Percentiles rank a stretch among this genome's conserved stretches.
Conservation (phyloP, 1,140 invertebrate genomes). For the Leptinotarsa undecemlineata region DNA sequence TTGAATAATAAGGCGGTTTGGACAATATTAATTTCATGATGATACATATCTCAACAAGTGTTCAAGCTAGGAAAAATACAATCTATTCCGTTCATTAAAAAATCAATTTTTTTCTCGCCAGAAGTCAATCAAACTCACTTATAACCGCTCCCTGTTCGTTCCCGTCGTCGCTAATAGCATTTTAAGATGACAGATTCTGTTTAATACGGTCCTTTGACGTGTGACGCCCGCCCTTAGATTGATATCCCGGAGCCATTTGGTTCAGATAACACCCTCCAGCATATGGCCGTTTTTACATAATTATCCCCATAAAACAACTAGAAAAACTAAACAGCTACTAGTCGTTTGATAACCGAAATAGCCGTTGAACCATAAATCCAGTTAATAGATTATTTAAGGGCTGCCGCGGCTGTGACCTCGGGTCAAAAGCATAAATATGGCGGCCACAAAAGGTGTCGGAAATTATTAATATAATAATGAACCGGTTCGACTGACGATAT, state of each 20-base stretch:
- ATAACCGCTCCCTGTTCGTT: background rate
- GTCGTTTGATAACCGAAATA: slow-evolving; percentile 31
- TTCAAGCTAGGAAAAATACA: no score
- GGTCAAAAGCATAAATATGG: slow-evolving; percentile 45
- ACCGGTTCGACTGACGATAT: slow-evolving; percentile 30
- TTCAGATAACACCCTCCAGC: slow-evolving; percentile 46
- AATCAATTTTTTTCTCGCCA: background rate
- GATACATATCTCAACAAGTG: no score
- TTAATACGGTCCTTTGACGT: slow-evolving; percentile 43
- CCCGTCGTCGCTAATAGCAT: slow-evolving; percentile 35
- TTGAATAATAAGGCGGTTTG: no score
- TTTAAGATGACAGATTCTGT: slow-evolving; percentile 42
- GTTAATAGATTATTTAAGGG: slow-evolving; percentile 45
- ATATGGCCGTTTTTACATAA: slow-evolving; percentile 47
- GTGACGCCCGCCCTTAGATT: slow-evolving; percentile 39
- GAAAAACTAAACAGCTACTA: slow-evolving; percentile 33
- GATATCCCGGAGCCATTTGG: slow-evolving; percentile 35
- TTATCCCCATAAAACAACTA: slow-evolving; percentile 46
- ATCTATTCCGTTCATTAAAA: no score
- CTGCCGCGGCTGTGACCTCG: slow-evolving; percentile 37
- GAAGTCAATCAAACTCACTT: background rate
- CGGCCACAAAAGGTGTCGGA: slow-evolving; percentile 28
- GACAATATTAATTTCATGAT: no score
- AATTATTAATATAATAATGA: slow-evolving; percentile 37
- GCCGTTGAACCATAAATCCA: slow-evolving; percentile 43